These are phyloP conservation scores for Australoheros facetus DNA, from an alignment of 2,797 vertebrate species.

Conservation along the genomic window DNA sequence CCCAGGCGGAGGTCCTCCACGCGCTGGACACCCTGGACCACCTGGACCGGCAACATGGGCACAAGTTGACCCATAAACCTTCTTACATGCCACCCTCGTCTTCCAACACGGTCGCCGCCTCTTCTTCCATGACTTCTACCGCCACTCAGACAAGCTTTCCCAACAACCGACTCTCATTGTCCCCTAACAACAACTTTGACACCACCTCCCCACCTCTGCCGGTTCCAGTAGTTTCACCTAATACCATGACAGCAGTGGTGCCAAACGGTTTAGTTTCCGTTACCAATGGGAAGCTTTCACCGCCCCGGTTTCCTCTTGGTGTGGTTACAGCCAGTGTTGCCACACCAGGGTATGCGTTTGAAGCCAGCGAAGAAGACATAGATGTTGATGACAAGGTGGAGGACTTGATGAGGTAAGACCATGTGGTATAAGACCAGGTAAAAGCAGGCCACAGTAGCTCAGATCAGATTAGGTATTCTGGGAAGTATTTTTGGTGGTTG, in stretches of 20 bases:
- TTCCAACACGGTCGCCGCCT: conserved; percentile 50
- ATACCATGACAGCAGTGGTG: conserved; percentile 73
- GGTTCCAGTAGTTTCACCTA: conserved; percentile 75
- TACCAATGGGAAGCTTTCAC: conserved; percentile 94
- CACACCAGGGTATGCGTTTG: conserved; percentile 85
- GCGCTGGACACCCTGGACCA: conserved; percentile 96
- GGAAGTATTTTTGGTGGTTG: not conserved
- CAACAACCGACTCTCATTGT: conserved; percentile 86
- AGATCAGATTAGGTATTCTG: not conserved
- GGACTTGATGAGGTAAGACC: conserved; percentile 93
- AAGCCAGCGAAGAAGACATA: conserved; percentile 92
- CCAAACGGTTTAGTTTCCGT: conserved; percentile 88
- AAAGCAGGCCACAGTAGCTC: not conserved
- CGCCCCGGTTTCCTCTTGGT: conserved; percentile 88
- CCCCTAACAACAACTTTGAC: conserved; percentile 91
- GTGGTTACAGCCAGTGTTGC: conserved; percentile 77
- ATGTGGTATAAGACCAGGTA: not conserved
- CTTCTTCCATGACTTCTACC: conserved; percentile 87
- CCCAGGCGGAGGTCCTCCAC: conserved; percentile 93
- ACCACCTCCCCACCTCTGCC: conserved; percentile 84
- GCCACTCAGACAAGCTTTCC: conserved; percentile 92
- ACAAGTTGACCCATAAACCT: conserved; percentile 86
- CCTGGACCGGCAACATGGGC: conserved; percentile 92
- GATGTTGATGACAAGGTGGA: conserved; percentile 99
- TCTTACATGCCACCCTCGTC: conserved; percentile 73